Base-by-base conservation (phyloP, 1,140 invertebrate species). In the Drosophila kikkawai region DNA sequence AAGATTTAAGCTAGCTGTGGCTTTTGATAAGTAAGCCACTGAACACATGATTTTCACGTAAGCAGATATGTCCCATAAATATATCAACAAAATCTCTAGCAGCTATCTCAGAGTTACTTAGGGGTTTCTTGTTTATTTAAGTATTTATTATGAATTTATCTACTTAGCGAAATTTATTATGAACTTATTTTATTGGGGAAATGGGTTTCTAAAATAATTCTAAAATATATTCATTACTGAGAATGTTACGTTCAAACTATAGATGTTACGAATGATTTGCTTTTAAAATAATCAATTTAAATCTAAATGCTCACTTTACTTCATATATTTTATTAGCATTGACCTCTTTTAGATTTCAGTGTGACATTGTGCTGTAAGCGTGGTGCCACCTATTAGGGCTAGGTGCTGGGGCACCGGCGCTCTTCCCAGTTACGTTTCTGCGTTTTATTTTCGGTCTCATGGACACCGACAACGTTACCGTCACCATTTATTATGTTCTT, bases 341-440 rank as follows among this genome's bases (percentile, higher is more conserved):
- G 63, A 63, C 41, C 63, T 15, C 57, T 64, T 41, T 36, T 19
- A 22, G 15, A 15, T 41, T 69, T n/a, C 29, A 53, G 66, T 67
- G 45, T 66, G 17, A 26, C 45, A 47, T 41, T 67, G 66, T 50
- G 50, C 32, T 19, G 64, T 57, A 47, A 56, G 36, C 12, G 55
- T 39, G 37, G 66, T n/a, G 37, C 7, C 63, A 12, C 12, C 5
- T 32, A 4, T 5, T 15, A 13, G 45, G 36, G 22, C 22, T 37
- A 12, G 5, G 37, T 22, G 36, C 34, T 11, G 53, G 36, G 53
- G 53, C 53, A 26, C 13, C 7, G 17, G 22, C 7, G 12, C 51
- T 42, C 53, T 71, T 71, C 53, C 67, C 19, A 51, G 69, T 73
- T 73, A 71, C 67, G 69, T 73, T 73, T 73, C 50, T 71, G 37